Percentiles rank a stretch among this genome's conserved stretches.
These are phyloP conservation scores for Hydrozoanthus gracilis DNA, from an alignment of 92 coral and sea anemone species.

Conservation along the genomic window DNA sequence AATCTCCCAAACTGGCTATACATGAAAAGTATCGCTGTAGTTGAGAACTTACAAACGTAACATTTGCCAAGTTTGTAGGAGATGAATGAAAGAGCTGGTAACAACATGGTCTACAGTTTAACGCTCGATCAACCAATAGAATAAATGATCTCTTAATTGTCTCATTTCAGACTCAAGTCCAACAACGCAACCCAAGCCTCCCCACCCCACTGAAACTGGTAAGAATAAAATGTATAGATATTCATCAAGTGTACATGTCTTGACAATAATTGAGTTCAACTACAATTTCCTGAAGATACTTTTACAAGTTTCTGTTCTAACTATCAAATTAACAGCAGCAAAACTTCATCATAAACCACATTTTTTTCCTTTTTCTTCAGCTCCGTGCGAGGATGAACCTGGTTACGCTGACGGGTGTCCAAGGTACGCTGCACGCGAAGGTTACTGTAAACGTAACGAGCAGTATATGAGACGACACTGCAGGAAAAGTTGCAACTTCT, in stretches of 20 bases:
- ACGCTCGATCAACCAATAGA: too few species aligned
- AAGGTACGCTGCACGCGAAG: constrained; percentile 25
- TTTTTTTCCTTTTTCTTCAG: background rate
- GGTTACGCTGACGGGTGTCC: constrained; percentile 46
- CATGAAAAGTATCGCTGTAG: too few species aligned
- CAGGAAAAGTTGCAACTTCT: background rate
- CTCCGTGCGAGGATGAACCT: constrained; percentile 43
- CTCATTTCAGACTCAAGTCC: background rate
- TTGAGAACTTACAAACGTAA: too few species aligned
- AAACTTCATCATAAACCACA: background rate
- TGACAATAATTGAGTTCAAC: background rate
- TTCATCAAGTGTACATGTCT: background rate
- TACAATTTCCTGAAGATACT: background rate
- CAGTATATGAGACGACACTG: constrained; percentile 22
- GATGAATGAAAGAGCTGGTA: too few species aligned
- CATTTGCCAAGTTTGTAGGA: too few species aligned
- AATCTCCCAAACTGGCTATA: too few species aligned
- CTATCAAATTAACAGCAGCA: background rate
- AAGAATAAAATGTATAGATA: background rate
- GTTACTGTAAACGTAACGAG: constrained; percentile 43
- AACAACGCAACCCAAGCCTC: background rate
- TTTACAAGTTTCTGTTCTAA: too few species aligned
- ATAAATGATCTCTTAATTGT: too few species aligned
- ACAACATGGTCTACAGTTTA: too few species aligned
- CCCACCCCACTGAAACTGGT: background rate